Conservation (phyloP, 2,888 invertebrate species). For the Dicyrtomina minuta region DNA sequence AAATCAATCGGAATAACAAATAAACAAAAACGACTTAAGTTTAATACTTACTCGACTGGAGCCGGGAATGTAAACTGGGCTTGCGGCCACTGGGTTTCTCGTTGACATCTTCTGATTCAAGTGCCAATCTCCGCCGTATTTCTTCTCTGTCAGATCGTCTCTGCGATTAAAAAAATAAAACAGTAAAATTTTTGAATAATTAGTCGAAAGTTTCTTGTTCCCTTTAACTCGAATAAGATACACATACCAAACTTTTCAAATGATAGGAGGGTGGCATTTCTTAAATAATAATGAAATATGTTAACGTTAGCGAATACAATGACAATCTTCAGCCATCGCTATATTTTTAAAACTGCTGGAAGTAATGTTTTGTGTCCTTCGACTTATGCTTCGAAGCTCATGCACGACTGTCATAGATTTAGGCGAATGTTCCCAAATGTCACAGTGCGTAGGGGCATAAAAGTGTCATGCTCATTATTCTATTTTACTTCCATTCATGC, state of each 20-base stretch:
- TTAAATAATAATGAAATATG: no score
- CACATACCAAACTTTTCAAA: constrained; percentile 16
- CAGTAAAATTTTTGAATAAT: background rate
- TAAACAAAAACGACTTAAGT: background rate
- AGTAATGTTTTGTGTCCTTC: background rate
- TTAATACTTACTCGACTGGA: constrained; percentile 62
- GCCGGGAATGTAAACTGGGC: constrained; percentile 81
- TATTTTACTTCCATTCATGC: background rate
- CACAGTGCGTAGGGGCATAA: constrained; percentile 24
- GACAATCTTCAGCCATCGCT: background rate
- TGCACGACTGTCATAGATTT: constrained; percentile 3
- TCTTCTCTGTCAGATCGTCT: constrained; percentile 90
- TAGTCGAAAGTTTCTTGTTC: background rate
- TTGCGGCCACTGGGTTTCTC: constrained; percentile 72
- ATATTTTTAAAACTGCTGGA: no score
- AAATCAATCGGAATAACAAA: background rate
- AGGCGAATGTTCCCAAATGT: constrained; percentile 17
- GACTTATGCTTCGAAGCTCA: background rate
- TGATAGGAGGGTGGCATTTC: constrained; percentile 10
- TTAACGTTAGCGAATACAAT: no score
- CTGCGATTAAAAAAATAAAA: constrained; percentile 60
- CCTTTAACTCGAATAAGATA: background rate
- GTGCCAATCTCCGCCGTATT: constrained; percentile 80
- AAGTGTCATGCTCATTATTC: constrained; percentile 24
- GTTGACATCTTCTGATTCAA: constrained; percentile 73